A percentile compares a stretch with the other conserved stretches of the same genome.
Evolutionary conservation across 2,113 vertebrate species (phyloP).

Genomic region (Haliaeetus leucogaster): DNA sequence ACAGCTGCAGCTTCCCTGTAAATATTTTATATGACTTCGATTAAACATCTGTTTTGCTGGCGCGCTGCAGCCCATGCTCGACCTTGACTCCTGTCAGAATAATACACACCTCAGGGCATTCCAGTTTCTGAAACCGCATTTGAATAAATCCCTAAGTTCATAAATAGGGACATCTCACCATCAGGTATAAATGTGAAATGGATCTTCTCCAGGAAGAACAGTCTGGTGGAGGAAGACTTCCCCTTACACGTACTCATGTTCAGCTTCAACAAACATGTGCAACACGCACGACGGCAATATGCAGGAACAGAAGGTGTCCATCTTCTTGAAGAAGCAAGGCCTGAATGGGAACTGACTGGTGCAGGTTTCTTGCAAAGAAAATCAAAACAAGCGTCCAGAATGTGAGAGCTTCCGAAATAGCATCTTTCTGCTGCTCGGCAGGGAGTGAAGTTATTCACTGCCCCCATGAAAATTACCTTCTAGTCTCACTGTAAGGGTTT

Average conservation of each 20-base stretch:
- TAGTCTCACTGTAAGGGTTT: neutral
- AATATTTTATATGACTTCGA: conserved; percentile 29
- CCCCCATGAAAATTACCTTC: neutral
- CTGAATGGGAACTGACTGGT: neutral
- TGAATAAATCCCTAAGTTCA: neutral
- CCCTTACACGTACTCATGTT: neutral
- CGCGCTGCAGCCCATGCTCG: neutral
- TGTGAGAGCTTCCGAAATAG: neutral
- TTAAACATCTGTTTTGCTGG: conserved; percentile 29
- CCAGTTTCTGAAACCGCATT: neutral
- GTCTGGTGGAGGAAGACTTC: neutral
- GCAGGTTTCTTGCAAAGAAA: neutral
- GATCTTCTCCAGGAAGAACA: neutral
- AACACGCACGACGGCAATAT: neutral
- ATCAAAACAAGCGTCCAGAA: neutral
- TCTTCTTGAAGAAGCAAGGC: neutral
- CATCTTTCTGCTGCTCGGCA: neutral
- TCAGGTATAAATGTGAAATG: neutral
- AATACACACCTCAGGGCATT: neutral
- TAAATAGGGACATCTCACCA: neutral
- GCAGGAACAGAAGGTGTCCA: neutral
- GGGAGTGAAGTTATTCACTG: neutral
- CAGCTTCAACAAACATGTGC: neutral
- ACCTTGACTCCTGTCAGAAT: conserved; percentile 1
- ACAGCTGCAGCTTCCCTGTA: conserved; percentile 22